These are phyloP conservation scores for Smutsia gigantea DNA, from an alignment of 2,797 vertebrate genomes.

Conservation along the genomic window DNA sequence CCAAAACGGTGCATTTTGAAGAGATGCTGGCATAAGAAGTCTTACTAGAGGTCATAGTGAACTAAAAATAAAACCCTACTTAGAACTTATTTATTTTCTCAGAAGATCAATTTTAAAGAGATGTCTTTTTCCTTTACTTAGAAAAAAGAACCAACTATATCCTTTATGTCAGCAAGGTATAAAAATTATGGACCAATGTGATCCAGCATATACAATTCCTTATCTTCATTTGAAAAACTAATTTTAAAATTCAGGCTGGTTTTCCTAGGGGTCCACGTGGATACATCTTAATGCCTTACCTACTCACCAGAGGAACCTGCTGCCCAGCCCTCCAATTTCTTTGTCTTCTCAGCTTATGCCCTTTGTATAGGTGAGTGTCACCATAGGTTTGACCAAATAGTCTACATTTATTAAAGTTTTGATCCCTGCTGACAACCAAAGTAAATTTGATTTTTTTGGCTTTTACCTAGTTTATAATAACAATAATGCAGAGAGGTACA, in stretches of 20 bases:
- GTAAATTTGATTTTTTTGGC: background rate
- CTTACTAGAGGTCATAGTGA: background rate
- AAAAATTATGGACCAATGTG: background rate
- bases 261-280: fast-evolving
- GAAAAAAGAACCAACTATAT: background rate
- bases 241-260: background rate
- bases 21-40: background rate
- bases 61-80: background rate
- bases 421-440: background rate
- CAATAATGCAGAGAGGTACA: background rate
- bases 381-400: no score
- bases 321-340: background rate
- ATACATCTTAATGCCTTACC: background rate
- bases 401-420: background rate
- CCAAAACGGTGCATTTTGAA: background rate
- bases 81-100: background rate
- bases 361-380: no score
- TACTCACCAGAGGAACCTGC: fast-evolving
- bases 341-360: background rate
- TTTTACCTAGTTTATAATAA: background rate
- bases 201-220: background rate
- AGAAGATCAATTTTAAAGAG: background rate
- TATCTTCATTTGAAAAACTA: background rate
- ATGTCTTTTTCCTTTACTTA: background rate
- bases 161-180: background rate